A percentile compares a stretch with the other conserved stretches of the same genome.
Evolutionary conservation across 2,888 invertebrate species (phyloP).

Genomic region (Machimus atricapillus): DNA sequence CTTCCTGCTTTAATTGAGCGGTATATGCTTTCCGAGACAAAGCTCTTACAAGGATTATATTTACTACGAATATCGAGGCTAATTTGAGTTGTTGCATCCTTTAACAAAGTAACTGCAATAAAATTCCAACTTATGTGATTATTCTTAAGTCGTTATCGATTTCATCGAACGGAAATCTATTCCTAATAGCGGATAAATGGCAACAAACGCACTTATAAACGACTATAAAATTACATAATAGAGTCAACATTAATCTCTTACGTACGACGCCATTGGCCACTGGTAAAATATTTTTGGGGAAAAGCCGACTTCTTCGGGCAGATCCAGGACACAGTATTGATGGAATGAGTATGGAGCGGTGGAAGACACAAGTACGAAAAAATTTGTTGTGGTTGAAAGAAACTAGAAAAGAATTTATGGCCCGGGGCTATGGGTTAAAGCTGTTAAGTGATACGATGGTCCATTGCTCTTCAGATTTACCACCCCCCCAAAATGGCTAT

Average conservation of each 20-base stretch:
- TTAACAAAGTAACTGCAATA: neutral
- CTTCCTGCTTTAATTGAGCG: neutral
- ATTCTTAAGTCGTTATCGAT: neutral
- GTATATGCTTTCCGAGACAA: neutral
- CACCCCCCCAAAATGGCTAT: neutral
- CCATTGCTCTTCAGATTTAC: slow-evolving; percentile 47
- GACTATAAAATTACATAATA: slow-evolving; percentile 37
- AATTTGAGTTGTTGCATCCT: neutral
- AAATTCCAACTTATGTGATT: neutral
- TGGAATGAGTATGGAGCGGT: slow-evolving; percentile 36
- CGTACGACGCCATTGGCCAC: slow-evolving; percentile 24
- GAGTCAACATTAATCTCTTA: slow-evolving; percentile 38
- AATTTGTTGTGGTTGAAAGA: slow-evolving; percentile 32
- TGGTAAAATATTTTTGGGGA: slow-evolving; percentile 20
- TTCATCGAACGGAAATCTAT: neutral
- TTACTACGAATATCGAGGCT: neutral
- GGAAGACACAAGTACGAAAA: slow-evolving; percentile 35
- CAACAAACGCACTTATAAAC: slow-evolving; percentile 31
- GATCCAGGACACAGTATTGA: slow-evolving; percentile 42
- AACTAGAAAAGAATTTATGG: slow-evolving; percentile 49
- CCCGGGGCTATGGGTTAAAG: slow-evolving; percentile 50
- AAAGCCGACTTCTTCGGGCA: slow-evolving; percentile 40
- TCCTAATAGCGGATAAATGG: slow-evolving; percentile 21
- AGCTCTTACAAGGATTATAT: neutral
- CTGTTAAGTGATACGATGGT: slow-evolving; percentile 51